Conservation (phyloP, 2,888 invertebrate species). For the Fragum whitleyi region DNA sequence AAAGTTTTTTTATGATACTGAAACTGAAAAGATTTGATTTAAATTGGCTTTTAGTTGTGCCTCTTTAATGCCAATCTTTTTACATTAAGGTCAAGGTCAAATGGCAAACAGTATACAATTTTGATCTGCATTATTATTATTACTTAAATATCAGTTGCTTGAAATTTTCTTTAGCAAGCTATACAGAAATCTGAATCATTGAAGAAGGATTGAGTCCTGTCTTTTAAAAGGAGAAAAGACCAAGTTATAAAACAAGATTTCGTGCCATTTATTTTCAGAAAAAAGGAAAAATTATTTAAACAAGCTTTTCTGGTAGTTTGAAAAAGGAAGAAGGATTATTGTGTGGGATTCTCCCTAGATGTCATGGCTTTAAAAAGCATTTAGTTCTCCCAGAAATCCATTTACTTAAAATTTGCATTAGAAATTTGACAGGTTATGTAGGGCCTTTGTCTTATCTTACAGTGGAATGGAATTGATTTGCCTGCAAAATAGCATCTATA, state of each 20-base stretch:
- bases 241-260: not conserved
- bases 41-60: no score
- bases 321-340: not conserved
- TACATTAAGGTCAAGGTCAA: no score
- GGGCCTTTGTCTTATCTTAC: conserved; percentile 1
- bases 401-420: conserved; percentile 11
- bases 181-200: no score
- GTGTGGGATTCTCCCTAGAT: conserved; percentile 9
- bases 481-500: not conserved
- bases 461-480: not conserved
- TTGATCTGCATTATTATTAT: no score
- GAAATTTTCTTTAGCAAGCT: no score
- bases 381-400: conserved; percentile 23
- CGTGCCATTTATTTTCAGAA: not conserved
- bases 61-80: no score
- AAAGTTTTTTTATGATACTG: no score
- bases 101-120: no score
- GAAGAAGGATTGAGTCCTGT: no score
- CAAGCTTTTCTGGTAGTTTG: not conserved
- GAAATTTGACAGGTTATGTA: conserved; percentile 15
- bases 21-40: no score
- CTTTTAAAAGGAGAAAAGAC: not conserved
- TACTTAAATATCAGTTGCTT: no score
- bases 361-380: conserved; percentile 8
- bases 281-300: no score